phyloP scores from a whole-genome alignment of 2,888 invertebrate species.

The Serripes groenlandicus region DNA sequence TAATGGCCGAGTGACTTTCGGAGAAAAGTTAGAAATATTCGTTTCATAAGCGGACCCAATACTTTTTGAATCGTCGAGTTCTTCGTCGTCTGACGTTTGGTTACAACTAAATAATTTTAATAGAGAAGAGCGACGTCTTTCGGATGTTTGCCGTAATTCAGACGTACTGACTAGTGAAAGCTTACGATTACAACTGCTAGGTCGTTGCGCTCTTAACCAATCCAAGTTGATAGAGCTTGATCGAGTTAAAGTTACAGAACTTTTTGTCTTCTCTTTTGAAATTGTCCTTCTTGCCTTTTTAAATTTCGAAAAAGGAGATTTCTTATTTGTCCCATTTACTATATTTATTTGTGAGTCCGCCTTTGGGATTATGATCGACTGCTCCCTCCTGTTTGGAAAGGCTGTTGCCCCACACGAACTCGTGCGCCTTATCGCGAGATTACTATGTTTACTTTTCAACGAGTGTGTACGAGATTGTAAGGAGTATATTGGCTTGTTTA shows the following conservation, averaged over 20 bases:
- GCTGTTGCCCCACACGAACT: conserved; percentile 34
- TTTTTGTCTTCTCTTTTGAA: conserved; percentile 24
- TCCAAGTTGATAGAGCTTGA: conserved; percentile 47
- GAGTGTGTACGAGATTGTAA: too few relatives aligned
- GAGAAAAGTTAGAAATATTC: conserved; percentile 27
- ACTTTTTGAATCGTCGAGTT: not conserved
- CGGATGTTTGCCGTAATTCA: conserved; percentile 20
- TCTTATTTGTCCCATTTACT: not conserved
- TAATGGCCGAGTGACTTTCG: conserved; percentile 31
- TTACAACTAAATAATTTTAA: conserved; percentile 26
- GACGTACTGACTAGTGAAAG: conserved; percentile 38
- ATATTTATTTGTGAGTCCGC: conserved; percentile 36
- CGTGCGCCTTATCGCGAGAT: conserved; percentile 25
- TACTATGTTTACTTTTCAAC: too few relatives aligned
- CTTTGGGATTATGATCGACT: conserved; percentile 9
- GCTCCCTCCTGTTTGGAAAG: not conserved
- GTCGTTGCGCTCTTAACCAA: conserved; percentile 11
- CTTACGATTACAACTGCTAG: conserved; percentile 16
- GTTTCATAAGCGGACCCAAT: not conserved
- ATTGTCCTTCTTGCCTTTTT: conserved; percentile 14
- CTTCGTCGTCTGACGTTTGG: not conserved
- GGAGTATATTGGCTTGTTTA: too few relatives aligned
- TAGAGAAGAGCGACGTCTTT: conserved; percentile 40
- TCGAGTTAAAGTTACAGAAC: conserved; percentile 32
- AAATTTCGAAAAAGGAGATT: conserved; percentile 3